Evolutionary conservation across 1,140 invertebrate species (phyloP).

Genomic region (Solenopsis fugax): DNA sequence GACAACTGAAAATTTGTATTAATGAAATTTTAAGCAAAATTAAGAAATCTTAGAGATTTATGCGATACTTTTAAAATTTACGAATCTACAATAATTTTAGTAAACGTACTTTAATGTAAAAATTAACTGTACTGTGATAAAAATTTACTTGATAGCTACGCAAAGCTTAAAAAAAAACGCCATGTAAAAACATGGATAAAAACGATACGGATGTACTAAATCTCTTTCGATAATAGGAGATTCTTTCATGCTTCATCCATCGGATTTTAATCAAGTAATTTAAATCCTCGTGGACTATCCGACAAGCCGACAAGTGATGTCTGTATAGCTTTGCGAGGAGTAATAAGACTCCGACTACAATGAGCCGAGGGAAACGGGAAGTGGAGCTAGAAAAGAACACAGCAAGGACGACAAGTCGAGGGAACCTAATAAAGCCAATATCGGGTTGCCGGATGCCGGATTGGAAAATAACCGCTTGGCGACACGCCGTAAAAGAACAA

Average conservation of each 20-base stretch:
- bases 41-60: not conserved
- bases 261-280: conserved; percentile 6
- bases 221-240: conserved; percentile 1
- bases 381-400: conserved; percentile 4
- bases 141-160: not conserved
- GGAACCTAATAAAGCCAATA: conserved; percentile 76
- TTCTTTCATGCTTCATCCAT: not conserved
- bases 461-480: conserved; percentile 74
- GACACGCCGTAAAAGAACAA: conserved; percentile 67
- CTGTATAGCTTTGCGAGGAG: too few species aligned
- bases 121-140: not conserved
- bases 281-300: not conserved
- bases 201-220: not conserved
- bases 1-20: not conserved
- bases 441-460: conserved; percentile 67
- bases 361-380: not conserved
- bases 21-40: not conserved
- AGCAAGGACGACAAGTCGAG: not conserved
- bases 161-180: not conserved
- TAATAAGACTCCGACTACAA: conserved; percentile 40
- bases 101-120: not conserved
- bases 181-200: not conserved
- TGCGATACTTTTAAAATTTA: not conserved
- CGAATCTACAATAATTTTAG: not conserved
- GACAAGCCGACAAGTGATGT: conserved; percentile 40